Percentiles rank a stretch among this genome's conserved stretches.
These are phyloP conservation scores for Bagarius yarrelli DNA, from an alignment of 2,113 vertebrate genomes.

Conservation along the genomic window DNA sequence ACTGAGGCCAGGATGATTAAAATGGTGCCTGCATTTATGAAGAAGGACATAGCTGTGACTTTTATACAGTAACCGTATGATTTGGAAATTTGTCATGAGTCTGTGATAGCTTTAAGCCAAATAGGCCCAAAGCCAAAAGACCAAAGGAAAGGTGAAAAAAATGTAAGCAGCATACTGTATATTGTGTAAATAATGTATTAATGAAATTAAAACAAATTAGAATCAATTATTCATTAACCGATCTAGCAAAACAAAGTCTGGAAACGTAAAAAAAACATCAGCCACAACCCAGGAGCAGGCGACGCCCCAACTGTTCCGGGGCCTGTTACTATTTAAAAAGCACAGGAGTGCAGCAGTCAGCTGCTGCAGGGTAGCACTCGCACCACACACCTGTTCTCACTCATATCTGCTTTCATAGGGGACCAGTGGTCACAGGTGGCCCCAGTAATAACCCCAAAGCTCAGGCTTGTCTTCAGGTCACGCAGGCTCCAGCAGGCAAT, in stretches of 20 bases:
- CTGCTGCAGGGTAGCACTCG: conserved; percentile 57
- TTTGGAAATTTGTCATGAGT: background rate
- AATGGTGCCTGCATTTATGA: background rate
- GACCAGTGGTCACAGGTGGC: conserved; percentile 70
- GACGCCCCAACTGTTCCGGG: conserved; percentile 64
- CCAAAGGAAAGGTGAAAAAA: background rate
- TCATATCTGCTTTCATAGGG: conserved; percentile 72
- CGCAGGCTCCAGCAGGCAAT: background rate
- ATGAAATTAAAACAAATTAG: background rate
- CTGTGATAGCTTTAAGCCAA: background rate
- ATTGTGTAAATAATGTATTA: background rate
- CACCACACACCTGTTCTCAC: conserved; percentile 66
- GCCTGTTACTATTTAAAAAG: conserved; percentile 68
- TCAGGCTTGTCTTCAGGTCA: conserved; percentile 45
- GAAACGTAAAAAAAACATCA: conserved; percentile 16
- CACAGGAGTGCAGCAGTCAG: conserved; percentile 48
- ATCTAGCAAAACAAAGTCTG: background rate
- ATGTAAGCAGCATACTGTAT: background rate
- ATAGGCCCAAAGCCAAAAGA: background rate
- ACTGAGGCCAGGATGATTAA: background rate
- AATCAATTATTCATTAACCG: background rate
- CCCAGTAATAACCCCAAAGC: conserved; percentile 32
- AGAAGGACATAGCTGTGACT: background rate
- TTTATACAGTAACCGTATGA: background rate
- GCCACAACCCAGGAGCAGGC: conserved; percentile 56